Base-by-base conservation (phyloP, 2,888 invertebrate species). In the Sphinx pinastri region DNA sequence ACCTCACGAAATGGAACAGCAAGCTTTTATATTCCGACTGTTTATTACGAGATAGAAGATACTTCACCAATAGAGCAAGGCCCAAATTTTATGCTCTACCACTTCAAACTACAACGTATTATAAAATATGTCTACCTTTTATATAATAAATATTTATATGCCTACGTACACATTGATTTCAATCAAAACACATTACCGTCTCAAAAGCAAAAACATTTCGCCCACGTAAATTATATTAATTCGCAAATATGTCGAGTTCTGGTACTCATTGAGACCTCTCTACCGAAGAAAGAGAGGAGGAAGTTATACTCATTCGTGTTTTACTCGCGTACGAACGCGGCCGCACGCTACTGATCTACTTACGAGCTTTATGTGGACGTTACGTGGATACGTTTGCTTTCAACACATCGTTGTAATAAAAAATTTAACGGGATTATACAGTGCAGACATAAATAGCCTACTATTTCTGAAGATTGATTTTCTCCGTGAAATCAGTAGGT, bases 231-330 rank as follows among this genome's bases (percentile, higher is more conserved):
- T 52, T 16, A 25, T 14, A 5, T 52, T 60, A 63, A 60, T 70
- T 55, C 47, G 57, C 19, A 70, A 13, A 57, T 66, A 54, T 47
- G 54, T 31, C 19, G 51, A 16, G 49, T 31, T 31, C 13, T 19
- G 49, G 31, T 49, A 70, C 25, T 49, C 58, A 58, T 70, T 68
- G 16, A 68, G 19, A 45, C 68, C 47, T 54, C 69, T 68, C 19
- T 68, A 52, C 45, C 49, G 59, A 68, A 63, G 70, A 59, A 68
- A 67, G 79, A 75, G 77, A 77, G 75, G 75, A 74, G 68, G 69
- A 72, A 74, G 60, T 49, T 51, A 55, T 70, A 75, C 70, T 76
- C 79, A 80, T 72, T 80, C 79, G 76, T 75, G 75, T 71, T 69
- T 63, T 49, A 73, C 52, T 69, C 75, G 80, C 75, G 75, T 69